Evolutionary conservation across 2,888 invertebrate genomes (phyloP), one percentile per base, ranked within the genome.

Genomic region (Dascillus cervinus): DNA sequence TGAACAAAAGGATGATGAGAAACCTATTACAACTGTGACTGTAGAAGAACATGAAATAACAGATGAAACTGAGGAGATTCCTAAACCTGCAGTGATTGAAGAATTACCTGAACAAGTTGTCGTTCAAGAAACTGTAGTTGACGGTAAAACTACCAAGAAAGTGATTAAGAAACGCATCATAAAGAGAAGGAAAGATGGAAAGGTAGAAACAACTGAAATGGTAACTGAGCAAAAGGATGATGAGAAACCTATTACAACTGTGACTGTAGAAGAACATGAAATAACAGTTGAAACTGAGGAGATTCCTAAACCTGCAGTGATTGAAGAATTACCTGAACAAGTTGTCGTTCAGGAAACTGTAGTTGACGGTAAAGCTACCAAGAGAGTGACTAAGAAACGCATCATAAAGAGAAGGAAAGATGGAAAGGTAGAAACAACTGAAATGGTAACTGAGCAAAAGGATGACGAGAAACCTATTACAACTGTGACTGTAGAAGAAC

Each of bases 11-110:
- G 68, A 56, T 32, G 63, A 55, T 23, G 60, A 57, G 45, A 58
- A 67, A 53, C 62, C 69, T 22, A 44, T 68, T 36, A 63, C 62
- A 40, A 64, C 66, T 39, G 58, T 70, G 13, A 49, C 55, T 17
- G 56, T 69, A 4, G 55, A 51, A n/a, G 55, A 62, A n/a, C 39
- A 29, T 14, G 38, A 44, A 26, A 13, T 27, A 8, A 15, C 15
- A 14, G 32, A 44, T 8, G 41, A 43, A 35, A n/a, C n/a, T n/a
- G n/a, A n/a, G n/a, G n/a, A n/a, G n/a, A n/a, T n/a, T n/a, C n/a
- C n/a, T n/a, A n/a, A n/a, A n/a, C n/a, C n/a, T n/a, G n/a, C 22
- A 21, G 22, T 41, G 26, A 37, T 51, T 3, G 42, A 50, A 26
- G 56, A 61, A 44, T 32, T 57, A 8, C 55, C 59, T 4, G 53